phyloP scores from a whole-genome alignment of 2,113 vertebrate genomes.

The Catharus minimus region DNA sequence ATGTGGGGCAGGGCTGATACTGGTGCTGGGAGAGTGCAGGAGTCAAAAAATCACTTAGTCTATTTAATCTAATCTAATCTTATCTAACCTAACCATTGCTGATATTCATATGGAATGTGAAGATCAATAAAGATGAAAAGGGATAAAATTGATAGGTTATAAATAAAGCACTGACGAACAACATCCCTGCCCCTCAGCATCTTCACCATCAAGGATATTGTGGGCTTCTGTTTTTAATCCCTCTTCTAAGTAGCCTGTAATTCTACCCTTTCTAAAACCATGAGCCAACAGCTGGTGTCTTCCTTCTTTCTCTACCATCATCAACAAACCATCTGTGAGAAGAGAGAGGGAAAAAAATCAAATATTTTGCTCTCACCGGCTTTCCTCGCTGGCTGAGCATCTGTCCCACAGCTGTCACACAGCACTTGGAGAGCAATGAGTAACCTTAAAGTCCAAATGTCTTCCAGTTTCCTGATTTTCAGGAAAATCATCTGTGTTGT shows the following conservation, averaged over 20 bases:
- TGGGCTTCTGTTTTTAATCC: not conserved
- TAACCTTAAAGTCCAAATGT: not conserved
- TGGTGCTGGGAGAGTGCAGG: not conserved
- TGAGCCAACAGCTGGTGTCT: conserved; percentile 5
- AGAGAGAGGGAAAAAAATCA: not conserved
- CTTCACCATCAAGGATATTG: not conserved
- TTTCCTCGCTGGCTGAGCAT: not conserved
- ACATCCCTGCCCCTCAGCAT: not conserved
- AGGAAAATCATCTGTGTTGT: not conserved
- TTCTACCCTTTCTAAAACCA: conserved; percentile 18
- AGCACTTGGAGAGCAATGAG: not conserved
- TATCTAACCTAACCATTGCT: not conserved
- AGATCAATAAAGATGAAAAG: not conserved
- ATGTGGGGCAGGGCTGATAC: not conserved
- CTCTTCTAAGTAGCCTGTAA: not conserved
- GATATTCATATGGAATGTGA: not conserved
- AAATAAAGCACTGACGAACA: not conserved
- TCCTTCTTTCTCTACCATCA: not conserved
- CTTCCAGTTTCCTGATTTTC: not conserved
- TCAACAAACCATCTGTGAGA: not conserved
- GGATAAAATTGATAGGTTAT: not conserved
- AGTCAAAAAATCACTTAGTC: not conserved
- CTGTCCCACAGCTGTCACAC: not conserved
- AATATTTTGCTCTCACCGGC: not conserved
- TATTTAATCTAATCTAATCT: not conserved